These are phyloP conservation scores for Coelinius sp. DNA, from an alignment of 2,888 invertebrate genomes.

Conservation along the genomic window DNA sequence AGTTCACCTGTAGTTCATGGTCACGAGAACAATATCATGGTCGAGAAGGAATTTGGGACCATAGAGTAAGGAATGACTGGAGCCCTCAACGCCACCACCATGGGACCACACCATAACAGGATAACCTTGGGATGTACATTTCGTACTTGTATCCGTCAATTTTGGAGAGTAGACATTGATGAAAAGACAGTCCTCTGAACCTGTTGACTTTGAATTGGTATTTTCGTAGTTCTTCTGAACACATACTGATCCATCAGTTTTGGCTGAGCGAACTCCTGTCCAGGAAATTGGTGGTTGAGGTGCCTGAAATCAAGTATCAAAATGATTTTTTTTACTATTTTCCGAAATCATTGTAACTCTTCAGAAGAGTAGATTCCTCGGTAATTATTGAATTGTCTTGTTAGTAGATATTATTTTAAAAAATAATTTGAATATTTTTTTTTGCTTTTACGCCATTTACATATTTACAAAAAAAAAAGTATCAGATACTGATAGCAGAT, in stretches of 20 bases:
- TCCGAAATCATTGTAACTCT: background rate
- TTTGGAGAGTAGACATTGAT: slow-evolving; percentile 78
- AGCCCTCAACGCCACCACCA: background rate
- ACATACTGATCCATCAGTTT: slow-evolving; percentile 77
- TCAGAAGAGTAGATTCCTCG: background rate
- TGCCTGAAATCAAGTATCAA: slow-evolving; percentile 23
- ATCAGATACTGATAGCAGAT: too few relatives aligned
- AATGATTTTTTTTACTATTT: background rate
- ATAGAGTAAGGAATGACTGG: slow-evolving; percentile 70
- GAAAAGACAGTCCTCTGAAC: slow-evolving; percentile 84
- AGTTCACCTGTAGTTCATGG: slow-evolving; percentile 55
- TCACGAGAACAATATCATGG: slow-evolving; percentile 77
- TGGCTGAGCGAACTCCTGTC: slow-evolving; percentile 76
- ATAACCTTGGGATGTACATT: slow-evolving; percentile 73
- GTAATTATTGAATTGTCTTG: background rate
- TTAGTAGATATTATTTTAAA: too few relatives aligned
- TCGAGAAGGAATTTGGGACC: slow-evolving; percentile 79
- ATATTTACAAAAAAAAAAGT: too few relatives aligned
- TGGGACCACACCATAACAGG: slow-evolving; percentile 55
- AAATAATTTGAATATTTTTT: too few relatives aligned
- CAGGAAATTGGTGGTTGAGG: slow-evolving; percentile 73
- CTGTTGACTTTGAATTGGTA: slow-evolving; percentile 75
- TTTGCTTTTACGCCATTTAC: too few relatives aligned
- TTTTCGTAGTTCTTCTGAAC: slow-evolving; percentile 80
- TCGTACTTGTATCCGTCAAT: slow-evolving; percentile 68